Base-by-base conservation (phyloP, 2,888 invertebrate genomes). In the Polyommatus icarus region DNA sequence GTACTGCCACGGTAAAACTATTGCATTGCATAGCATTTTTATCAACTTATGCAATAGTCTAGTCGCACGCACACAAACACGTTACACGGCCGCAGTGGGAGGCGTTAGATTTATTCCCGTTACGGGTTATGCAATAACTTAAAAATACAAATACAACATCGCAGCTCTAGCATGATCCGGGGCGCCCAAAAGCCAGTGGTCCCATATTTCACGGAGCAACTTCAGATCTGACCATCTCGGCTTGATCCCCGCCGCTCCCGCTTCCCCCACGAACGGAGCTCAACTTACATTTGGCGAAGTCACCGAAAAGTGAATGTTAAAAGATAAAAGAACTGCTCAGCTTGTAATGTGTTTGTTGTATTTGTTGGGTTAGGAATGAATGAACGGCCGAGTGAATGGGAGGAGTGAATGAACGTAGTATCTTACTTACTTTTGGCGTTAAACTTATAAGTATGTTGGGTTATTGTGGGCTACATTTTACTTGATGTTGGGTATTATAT, bases 141-240 rank as follows among this genome's bases (percentile, higher is more conserved):
- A 50, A 50, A 15, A 50, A 50, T 4, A 15, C 15, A 50, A 50
- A 50, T 50, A 15, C 1, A 50, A 50, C 1, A 54, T 0, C 32
- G 24, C 86, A 85, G 84, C 79, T 85, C 79, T 83, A 81, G 6
- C 81, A 3, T 76, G 84, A 76, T 54, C 2, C n/a, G 75, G 78
- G 82, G 83, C 84, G 84, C 84, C 85, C 86, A 87, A 85, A 88
- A 88, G 86, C 87, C 88, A 90, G 91, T 90, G 92, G 91, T 91
- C 92, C 89, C 88, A 91, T 91, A 91, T 89, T 90, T 92, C 90
- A 91, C 89, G 83, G 85, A 83, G 85, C 83, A 83, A 83, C 84
- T 83, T 83, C 67, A 78, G 40, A 82, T 84, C 82, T 83, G 80
- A 85, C 86, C 86, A 86, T 87, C 87, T 89, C 86, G 83, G 80